Evolutionary conservation across 37 sponge, comb jelly and placozoan genomes (phyloP).

Genomic region (Ephydatia muelleri): DNA sequence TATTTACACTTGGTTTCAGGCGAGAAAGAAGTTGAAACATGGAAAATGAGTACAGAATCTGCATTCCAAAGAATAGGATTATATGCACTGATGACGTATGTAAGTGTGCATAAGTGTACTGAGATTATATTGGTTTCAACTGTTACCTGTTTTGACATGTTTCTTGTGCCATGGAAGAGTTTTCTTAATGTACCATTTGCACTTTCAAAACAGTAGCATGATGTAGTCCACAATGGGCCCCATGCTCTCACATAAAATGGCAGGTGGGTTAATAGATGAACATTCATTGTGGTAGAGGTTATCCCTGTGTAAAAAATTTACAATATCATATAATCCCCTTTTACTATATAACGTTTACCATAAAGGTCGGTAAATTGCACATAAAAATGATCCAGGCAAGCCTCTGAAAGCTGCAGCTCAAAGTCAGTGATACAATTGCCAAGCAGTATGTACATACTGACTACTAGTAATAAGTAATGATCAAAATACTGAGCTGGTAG

Average conservation of each 20-base stretch:
- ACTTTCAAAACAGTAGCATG: not conserved
- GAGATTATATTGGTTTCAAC: conserved; percentile 1
- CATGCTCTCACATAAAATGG: conserved; percentile 1
- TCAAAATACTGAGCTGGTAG: conserved; percentile 1
- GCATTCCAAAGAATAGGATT: not conserved
- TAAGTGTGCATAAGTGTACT: not conserved
- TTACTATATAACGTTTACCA: not conserved
- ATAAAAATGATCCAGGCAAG: not conserved
- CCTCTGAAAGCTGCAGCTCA: not conserved
- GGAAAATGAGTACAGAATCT: conserved; percentile 1
- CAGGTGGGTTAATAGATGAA: not conserved
- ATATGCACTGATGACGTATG: not conserved
- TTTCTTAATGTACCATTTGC: conserved; percentile 1
- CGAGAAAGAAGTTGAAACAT: not conserved
- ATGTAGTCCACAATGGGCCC: conserved; percentile 1
- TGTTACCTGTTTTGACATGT: not conserved
- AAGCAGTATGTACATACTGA: not conserved
- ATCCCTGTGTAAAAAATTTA: not conserved
- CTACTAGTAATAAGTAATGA: not conserved
- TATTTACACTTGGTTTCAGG: not conserved
- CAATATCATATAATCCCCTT: not conserved
- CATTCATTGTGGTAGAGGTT: not conserved
- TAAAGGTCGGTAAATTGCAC: not conserved
- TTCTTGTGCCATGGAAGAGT: not conserved
- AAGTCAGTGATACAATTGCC: not conserved